Conservation (phyloP, 2,113 vertebrate species). For the Melanocharis versteri region DNA sequence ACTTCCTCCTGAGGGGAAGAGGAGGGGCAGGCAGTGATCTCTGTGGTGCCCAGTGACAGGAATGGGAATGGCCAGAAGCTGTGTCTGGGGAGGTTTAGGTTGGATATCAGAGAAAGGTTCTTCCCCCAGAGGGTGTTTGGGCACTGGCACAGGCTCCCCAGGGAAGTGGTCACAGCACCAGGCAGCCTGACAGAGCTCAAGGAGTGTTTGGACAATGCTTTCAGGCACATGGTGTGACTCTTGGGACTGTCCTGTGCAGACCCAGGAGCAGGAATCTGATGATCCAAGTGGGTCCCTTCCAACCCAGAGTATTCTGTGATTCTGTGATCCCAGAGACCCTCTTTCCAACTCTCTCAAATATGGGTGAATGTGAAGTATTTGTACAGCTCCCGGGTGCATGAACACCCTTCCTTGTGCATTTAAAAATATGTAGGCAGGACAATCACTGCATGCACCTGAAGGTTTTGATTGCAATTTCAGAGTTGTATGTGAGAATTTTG, state of each 20-base stretch:
- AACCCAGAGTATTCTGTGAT: background rate
- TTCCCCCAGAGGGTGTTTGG: background rate
- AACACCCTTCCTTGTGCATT: background rate
- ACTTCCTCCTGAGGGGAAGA: rapidly evolving
- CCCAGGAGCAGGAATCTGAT: background rate
- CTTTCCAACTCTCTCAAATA: background rate
- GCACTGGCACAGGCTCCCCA: background rate
- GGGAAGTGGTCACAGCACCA: background rate
- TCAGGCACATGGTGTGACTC: background rate
- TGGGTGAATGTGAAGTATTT: background rate
- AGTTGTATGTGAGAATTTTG: background rate
- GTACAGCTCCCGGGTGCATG: background rate
- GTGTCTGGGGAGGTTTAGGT: background rate
- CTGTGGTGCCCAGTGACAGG: background rate
- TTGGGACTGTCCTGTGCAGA: background rate
- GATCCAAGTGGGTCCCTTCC: background rate
- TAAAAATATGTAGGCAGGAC: background rate
- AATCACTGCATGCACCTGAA: background rate
- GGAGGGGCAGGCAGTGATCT: background rate
- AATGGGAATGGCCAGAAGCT: background rate
- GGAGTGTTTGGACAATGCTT: too few species aligned
- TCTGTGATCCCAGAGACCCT: background rate
- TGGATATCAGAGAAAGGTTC: background rate
- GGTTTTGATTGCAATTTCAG: background rate
- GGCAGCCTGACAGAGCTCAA: background rate